These are phyloP conservation scores for Drosophila tanythrix DNA, from an alignment of 2,888 invertebrate genomes.

Conservation along the genomic window DNA sequence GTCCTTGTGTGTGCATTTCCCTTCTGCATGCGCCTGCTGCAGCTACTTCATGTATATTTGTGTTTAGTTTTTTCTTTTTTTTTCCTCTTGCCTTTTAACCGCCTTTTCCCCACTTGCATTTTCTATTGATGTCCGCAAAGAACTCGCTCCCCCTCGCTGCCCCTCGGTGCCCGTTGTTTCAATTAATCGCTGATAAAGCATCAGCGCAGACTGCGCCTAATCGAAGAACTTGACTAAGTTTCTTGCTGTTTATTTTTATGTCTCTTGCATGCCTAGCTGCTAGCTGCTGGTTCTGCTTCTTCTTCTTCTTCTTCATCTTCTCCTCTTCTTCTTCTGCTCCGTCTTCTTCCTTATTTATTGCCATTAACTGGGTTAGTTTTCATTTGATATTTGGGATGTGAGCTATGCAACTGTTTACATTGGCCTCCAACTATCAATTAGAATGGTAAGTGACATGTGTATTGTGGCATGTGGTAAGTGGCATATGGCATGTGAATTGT, in stretches of 20 bases:
- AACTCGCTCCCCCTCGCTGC: background rate
- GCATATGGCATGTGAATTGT: conserved; percentile 40
- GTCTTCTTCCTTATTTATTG: conserved; percentile 12
- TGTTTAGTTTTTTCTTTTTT: conserved; percentile 27
- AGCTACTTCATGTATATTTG: conserved; percentile 37
- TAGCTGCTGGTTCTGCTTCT: background rate
- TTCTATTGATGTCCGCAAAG: conserved; percentile 56
- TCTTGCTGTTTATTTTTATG: background rate
- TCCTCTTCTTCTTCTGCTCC: background rate
- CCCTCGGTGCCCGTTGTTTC: background rate
- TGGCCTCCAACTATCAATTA: conserved; percentile 4
- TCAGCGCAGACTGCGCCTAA: conserved; percentile 31
- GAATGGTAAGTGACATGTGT: conserved; percentile 5
- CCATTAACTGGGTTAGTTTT: conserved; percentile 69
- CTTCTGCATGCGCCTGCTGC: conserved; percentile 10
- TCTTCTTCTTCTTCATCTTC: background rate
- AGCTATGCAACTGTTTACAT: conserved; percentile 35
- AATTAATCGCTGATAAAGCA: conserved; percentile 37
- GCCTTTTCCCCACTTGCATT: conserved; percentile 61
- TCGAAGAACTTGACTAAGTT: conserved; percentile 26
- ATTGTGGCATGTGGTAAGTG: background rate
- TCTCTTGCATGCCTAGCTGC: background rate
- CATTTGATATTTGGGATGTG: conserved; percentile 46
- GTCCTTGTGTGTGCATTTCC: conserved; percentile 33
- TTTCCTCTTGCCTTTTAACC: conserved; percentile 9